Evolutionary conservation across 2,797 vertebrate genomes (phyloP).

Genomic region (Neosilurus hyrtlii): DNA sequence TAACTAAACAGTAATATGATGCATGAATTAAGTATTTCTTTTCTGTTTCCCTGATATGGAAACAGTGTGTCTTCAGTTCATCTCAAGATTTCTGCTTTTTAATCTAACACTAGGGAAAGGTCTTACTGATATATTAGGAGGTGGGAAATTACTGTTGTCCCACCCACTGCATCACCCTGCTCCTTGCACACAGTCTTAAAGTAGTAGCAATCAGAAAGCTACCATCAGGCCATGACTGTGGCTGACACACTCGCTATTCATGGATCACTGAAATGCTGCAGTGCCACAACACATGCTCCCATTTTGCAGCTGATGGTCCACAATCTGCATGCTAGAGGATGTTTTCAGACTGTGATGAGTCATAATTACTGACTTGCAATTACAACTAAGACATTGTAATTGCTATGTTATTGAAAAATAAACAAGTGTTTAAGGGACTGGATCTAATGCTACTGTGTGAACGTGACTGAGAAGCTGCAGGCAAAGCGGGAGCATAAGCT

Average conservation of each 20-base stretch:
- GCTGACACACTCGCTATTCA: conserved; percentile 5
- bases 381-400: conserved; percentile 7
- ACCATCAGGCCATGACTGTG: conserved; percentile 14
- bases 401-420: neutral
- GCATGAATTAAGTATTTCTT: neutral
- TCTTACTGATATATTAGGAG: neutral
- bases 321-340: neutral
- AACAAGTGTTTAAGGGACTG: neutral
- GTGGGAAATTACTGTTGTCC: neutral
- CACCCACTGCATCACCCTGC: conserved; percentile 16
- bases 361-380: conserved; percentile 11
- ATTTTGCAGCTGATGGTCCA: neutral
- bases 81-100: neutral
- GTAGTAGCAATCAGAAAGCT: conserved; percentile 5
- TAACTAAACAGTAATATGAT: neutral
- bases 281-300: conserved; percentile 7
- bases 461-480: conserved; percentile 10
- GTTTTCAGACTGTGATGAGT: conserved; percentile 3
- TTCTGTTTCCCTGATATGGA: neutral
- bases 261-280: neutral
- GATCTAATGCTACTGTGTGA: neutral
- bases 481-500: conserved; percentile 10
- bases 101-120: neutral
- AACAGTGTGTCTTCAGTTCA: neutral
- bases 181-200: conserved; percentile 24